Evolutionary conservation across 2,113 vertebrate genomes (phyloP).

Genomic region (Balaenoptera acutorostrata): DNA sequence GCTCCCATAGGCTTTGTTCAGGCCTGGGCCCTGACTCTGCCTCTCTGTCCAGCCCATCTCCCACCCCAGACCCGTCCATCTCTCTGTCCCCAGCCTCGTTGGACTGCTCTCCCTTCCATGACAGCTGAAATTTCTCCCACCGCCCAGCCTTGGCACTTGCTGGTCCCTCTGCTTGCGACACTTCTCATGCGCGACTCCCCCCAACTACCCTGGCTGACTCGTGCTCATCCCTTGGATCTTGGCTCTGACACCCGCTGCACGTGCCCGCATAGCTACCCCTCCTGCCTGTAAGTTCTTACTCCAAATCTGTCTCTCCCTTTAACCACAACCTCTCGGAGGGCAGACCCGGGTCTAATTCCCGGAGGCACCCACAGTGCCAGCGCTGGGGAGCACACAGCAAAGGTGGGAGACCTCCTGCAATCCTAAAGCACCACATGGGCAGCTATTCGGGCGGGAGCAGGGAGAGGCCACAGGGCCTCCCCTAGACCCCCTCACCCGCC

Average conservation of each 20-base stretch:
- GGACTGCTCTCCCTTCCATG: background rate
- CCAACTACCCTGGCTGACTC: background rate
- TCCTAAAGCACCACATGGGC: background rate
- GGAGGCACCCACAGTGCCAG: background rate
- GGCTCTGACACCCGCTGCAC: background rate
- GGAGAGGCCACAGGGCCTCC: background rate
- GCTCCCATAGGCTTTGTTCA: background rate
- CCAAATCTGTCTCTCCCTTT: background rate
- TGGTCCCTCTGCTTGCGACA: background rate
- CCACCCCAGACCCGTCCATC: background rate
- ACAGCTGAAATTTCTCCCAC: background rate
- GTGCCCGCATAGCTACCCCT: background rate
- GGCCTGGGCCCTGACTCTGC: background rate
- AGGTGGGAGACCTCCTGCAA: background rate
- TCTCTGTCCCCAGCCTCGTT: background rate
- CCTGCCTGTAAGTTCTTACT: background rate
- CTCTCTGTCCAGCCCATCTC: background rate
- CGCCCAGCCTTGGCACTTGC: background rate
- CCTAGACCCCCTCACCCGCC: background rate
- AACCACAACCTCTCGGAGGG: background rate
- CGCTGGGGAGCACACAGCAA: background rate
- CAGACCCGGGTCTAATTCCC: background rate
- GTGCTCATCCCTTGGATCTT: background rate
- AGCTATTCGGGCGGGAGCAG: background rate
- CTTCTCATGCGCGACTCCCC: background rate